Base-by-base conservation (phyloP, 2,797 vertebrate species). In the Steatocranus sp. region DNA sequence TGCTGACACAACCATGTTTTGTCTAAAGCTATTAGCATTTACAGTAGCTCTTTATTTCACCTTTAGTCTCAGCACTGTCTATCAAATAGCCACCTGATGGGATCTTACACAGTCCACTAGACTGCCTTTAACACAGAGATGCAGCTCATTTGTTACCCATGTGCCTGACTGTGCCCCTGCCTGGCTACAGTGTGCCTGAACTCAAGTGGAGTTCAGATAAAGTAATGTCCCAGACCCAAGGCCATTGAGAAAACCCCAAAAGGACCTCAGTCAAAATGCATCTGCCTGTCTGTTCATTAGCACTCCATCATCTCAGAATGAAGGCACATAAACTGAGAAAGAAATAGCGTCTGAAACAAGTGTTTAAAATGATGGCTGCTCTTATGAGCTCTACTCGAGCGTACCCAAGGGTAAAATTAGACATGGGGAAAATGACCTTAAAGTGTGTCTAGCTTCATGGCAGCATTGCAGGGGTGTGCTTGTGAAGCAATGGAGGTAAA, bases 371-470 rank as follows among this genome's bases (percentile, higher is more conserved):
- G 94, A 96, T 94, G 90, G 92, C 89, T 87, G 88, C 91, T 90
- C 92, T 94, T 92, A 94, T 93, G 89, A 88, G 87, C 94, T 95
- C 92, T 92, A 94, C 92, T 95, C 89, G 80, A 95, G 94, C 82
- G 92, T 90, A 95, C 94, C 94, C 96, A 95, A 94, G 94, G 94
- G 95, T 96, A 96, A 96, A 96, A 96, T 96, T 95, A 97, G 93
- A 96, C 93, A 91, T 89, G 89, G 89, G 91, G 92, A 92, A 95
- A 95, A 95, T 94, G 94, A 95, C 94, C 94, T 93, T 93, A 93
- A 95, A 95, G 92, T 92, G 90, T 43, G 85, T 85, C 88, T 75
- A 76, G 91, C 89, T 93, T 93, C 91, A 81, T 86, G 86, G 90
- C 79, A 80, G 91, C 82, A 56, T 91, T 82, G 93, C 83, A 66